phyloP scores from a whole-genome alignment of 2,113 vertebrate species.

The Diphyllodes magnificus region DNA sequence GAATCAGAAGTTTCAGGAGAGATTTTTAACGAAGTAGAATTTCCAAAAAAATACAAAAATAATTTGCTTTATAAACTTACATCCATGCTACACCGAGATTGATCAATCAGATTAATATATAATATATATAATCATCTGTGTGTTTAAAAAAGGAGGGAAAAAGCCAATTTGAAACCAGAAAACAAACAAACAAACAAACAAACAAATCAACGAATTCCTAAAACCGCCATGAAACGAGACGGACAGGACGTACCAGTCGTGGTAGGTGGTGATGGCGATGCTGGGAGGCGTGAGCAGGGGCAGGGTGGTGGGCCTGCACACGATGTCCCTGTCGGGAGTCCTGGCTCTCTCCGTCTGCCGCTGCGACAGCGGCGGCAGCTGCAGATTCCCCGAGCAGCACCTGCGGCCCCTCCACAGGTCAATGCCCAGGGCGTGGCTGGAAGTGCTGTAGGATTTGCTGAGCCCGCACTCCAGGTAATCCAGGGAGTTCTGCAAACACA shows the following conservation, averaged over 20 bases:
- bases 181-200: not conserved
- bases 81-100: rapidly evolving
- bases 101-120: too few relatives aligned
- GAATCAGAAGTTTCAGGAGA: not conserved
- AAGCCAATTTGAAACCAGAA: not conserved
- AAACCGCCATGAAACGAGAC: rapidly evolving
- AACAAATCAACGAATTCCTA: rapidly evolving
- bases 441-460: conserved; percentile 88
- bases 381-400: conserved; percentile 87
- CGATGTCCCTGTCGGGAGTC: conserved; percentile 80
- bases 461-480: conserved; percentile 78
- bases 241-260: conserved; percentile 78
- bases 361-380: conserved; percentile 88
- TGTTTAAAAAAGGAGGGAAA: rapidly evolving
- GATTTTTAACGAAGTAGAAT: not conserved
- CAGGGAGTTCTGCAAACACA: conserved; percentile 73
- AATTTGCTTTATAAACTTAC: not conserved
- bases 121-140: rapidly evolving
- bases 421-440: conserved; percentile 79
- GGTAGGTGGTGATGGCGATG: conserved; percentile 89
- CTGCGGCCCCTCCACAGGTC: conserved; percentile 86
- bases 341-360: conserved; percentile 79
- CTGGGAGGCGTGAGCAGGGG: conserved; percentile 81
- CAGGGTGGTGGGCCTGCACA: conserved; percentile 84
- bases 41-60: rapidly evolving